Percentiles rank a stretch among this genome's conserved stretches.
These are phyloP conservation scores for Ptiloglossa arizonensis DNA, from an alignment of 1,140 invertebrate species.

Conservation along the genomic window DNA sequence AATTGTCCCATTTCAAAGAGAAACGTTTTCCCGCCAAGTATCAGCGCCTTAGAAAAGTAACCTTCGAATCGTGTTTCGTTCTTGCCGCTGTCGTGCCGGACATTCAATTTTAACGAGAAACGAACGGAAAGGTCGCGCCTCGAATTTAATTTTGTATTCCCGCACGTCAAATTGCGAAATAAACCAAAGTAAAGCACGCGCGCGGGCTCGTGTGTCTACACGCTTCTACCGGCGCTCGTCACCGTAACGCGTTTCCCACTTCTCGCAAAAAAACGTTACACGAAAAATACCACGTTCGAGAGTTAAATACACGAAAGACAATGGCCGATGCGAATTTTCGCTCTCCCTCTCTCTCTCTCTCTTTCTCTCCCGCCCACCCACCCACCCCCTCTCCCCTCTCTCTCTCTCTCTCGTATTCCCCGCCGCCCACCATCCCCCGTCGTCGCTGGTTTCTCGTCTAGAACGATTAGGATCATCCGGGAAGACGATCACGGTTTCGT, in stretches of 20 bases:
- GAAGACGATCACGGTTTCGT: conserved; percentile 66
- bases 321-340: conserved; percentile 2
- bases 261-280: background rate
- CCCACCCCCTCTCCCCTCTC: too few relatives aligned
- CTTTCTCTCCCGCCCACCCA: too few relatives aligned
- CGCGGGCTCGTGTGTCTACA: background rate
- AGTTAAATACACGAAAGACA: background rate
- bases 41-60: too few relatives aligned
- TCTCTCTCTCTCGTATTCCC: background rate
- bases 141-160: too few relatives aligned
- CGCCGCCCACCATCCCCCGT: background rate
- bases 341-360: background rate
- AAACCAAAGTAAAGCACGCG: background rate
- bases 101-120: too few relatives aligned
- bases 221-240: background rate
- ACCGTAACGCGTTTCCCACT: background rate
- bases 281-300: background rate
- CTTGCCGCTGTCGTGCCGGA: too few relatives aligned
- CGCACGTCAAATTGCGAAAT: background rate
- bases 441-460: conserved; percentile 15
- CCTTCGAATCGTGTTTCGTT: too few relatives aligned
- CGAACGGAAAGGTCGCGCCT: too few relatives aligned
- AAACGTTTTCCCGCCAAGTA: too few relatives aligned
- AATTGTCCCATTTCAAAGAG: too few relatives aligned
- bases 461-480: conserved; percentile 52